phyloP scores from a whole-genome alignment of 2,113 vertebrate species.

The Phylloscopus trochilus region DNA sequence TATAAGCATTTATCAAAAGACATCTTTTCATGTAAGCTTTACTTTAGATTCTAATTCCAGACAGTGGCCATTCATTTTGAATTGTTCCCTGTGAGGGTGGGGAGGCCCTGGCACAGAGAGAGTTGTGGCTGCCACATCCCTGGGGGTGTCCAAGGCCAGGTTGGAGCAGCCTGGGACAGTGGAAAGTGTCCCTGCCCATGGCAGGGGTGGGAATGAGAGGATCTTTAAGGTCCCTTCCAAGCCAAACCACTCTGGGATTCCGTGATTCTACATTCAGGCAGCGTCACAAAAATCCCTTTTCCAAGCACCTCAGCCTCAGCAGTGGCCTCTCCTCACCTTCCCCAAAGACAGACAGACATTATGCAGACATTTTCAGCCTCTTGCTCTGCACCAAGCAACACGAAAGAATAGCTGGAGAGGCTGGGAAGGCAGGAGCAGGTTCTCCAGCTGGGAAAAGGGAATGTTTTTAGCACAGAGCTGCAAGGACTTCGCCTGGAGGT shows the following conservation, averaged over 20 bases:
- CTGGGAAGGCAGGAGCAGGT: neutral
- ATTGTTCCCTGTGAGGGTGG: neutral
- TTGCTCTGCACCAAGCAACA: neutral
- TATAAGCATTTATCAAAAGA: neutral
- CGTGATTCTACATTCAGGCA: neutral
- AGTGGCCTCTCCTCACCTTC: neutral
- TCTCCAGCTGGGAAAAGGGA: slow-evolving; percentile 19
- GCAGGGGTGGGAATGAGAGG: too few relatives aligned
- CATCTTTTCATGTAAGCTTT: neutral
- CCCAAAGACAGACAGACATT: neutral
- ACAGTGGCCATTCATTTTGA: neutral
- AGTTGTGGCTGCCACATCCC: neutral
- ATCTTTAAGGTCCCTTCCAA: neutral
- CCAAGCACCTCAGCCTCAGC: neutral
- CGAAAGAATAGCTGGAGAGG: neutral
- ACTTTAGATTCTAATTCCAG: neutral
- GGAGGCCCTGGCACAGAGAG: neutral
- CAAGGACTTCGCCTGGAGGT: slow-evolving; percentile 34
- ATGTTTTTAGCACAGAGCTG: slow-evolving; percentile 41
- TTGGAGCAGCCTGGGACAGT: accelerated
- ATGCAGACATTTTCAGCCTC: neutral
- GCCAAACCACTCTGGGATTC: neutral
- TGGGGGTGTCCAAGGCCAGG: neutral
- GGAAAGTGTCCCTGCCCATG: neutral
- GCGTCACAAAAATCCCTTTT: neutral